Base-by-base conservation (phyloP, 2,797 vertebrate genomes). In the Myiotriccus ornatus region DNA sequence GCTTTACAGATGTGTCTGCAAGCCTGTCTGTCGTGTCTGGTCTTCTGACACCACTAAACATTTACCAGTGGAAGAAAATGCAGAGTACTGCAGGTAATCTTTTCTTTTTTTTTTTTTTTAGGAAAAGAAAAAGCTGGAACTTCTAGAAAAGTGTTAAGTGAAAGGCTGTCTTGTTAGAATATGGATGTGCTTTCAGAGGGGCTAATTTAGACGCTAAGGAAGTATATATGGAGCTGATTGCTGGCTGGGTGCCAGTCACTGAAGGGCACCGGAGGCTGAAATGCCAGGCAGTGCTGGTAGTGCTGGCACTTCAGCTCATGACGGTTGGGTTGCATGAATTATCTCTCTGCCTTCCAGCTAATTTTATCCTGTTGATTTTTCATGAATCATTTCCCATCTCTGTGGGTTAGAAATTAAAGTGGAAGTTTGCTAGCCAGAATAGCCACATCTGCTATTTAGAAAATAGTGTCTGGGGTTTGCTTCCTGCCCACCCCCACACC, bases 281-380 rank as follows among this genome's bases (percentile, higher is more conserved):
- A 96, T 96, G 95, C 96, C 95, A 88, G 91, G 59, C 79, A 21
- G 87, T 27, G 39, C 94, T 93, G 93, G 95, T 95, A 77, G 90
- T 25, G 27, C 30, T 71, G 93, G 90, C 95, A 93, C 81, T 83
- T 84, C 83, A 78, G 83, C 92, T 91, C 15, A 1, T 90, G 95
- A 69, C 69, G 39, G 93, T 84, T 97, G 94, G 89, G 75, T 91
- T 68, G 95, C 94, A 91, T 95, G 94, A 96, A 97, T 97, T 97
- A 96, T 97, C 90, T 89, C 74, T 95, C 91, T 97, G 97, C 96
- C 95, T 97, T 91, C 56, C 81, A 96, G 95, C 97, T 98, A 97
- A 98, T 98, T 98, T 98, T 98, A 97, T 97, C 97, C 96, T 90
- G 96, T 97, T 96, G 96, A 94, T 98, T 98, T 96, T 98, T 98